Conservation (phyloP, 53 echinoderm and acorn worm species). For the Paelopatides confundens region DNA sequence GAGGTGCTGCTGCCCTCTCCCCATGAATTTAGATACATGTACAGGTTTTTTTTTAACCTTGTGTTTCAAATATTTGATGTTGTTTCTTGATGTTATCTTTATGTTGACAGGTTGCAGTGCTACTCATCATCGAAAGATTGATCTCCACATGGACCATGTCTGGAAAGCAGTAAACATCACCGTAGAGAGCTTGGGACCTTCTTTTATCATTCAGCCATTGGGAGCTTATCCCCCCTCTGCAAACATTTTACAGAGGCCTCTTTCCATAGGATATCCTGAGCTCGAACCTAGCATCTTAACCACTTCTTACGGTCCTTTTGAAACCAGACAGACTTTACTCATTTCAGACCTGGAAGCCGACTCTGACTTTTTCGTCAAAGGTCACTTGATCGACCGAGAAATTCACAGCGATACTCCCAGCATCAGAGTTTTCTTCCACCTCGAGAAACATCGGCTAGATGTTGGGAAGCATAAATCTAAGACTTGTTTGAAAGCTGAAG, state of each 20-base stretch:
- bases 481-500: constrained; percentile 48
- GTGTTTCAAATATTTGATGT: not conserved
- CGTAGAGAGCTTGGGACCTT: constrained; percentile 1
- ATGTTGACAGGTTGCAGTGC: not conserved
- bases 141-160: constrained; percentile 14
- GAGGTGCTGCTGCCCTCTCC: too few species aligned
- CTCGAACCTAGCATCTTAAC: constrained; percentile 7
- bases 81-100: too few species aligned
- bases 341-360: not conserved
- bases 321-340: not conserved
- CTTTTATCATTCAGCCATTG: constrained; percentile 5
- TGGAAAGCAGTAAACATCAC: constrained; percentile 30
- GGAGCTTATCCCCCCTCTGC: not conserved
- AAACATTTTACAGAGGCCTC: constrained; percentile 1
- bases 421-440: constrained; percentile 64
- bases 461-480: not conserved
- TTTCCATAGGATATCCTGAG: constrained; percentile 15
- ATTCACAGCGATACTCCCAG: constrained; percentile 38
- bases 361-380: constrained; percentile 60
- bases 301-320: constrained; percentile 65
- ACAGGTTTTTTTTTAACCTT: too few species aligned
- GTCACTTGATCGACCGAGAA: constrained; percentile 28
- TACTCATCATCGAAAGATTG: not conserved
- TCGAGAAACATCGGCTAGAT: constrained; percentile 25
- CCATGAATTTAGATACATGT: too few species aligned